Evolutionary conservation across 2,888 invertebrate species (phyloP), one percentile per base, ranked within the genome.

Genomic region (Leuctra nigra): DNA sequence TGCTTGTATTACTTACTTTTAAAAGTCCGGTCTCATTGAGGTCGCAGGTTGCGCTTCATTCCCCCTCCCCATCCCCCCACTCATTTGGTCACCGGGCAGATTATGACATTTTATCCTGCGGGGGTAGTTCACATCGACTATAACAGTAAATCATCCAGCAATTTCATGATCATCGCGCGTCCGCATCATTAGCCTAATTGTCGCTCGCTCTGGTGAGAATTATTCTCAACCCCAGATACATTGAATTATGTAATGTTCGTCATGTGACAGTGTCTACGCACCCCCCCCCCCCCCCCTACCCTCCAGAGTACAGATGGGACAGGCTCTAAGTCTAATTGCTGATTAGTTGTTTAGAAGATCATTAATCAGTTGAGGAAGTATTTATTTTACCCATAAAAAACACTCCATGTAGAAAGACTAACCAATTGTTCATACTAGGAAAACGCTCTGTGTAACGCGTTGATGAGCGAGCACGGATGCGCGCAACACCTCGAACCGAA

Each of bases 171-270:
- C 41, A 41, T 41, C 41, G 41, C n/a, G n/a, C n/a, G n/a, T 20
- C 41, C 29, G 20, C 4, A 20, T 57, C 57, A 57, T 57, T 57
- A 57, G 57, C 54, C 24, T 54, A 57, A 57, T 57, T 53, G 57
- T 57, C 39, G 57, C n/a, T 38, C 39, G 44, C 16, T 41, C 52
- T 3, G 18, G 14, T 18, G 20, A 4, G 20, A 18, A 18, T 13
- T 6, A 41, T 16, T 18, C 16, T 4, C 41, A 41, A 41, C 41
- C 41, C 20, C 41, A 41, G 11, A 41, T 41, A 41, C 41, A 41
- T 41, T 41, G 41, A n/a, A 41, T 41, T 41, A 41, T 41, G 41
- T 16, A 41, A 41, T 20, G 20, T 9, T 18, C 20, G 18, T 18
- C 41, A 41, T 20, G 41, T 41, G n/a, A 41, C 41, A 41, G 20